These are phyloP conservation scores for Leptinotarsa rubiginosa DNA, from an alignment of 2,888 invertebrate genomes.

Conservation along the genomic window DNA sequence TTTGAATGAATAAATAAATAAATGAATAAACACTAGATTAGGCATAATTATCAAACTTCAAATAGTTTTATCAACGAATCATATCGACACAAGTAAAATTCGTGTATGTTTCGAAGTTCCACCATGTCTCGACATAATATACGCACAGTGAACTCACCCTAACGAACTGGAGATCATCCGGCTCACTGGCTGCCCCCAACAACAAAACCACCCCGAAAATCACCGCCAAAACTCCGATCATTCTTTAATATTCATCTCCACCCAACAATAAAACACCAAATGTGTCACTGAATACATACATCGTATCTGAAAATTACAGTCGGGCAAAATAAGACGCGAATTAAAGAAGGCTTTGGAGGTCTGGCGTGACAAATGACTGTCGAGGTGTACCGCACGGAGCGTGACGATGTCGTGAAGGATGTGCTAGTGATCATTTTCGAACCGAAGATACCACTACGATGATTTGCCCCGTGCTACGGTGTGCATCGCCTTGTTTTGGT, in stretches of 20 bases:
- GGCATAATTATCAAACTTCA: too few relatives aligned
- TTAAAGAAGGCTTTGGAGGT: slow-evolving; percentile 59
- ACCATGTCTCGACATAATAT: too few relatives aligned
- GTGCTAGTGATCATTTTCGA: neutral
- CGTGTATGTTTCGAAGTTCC: too few relatives aligned
- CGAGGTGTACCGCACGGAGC: slow-evolving; percentile 57
- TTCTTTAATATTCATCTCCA: slow-evolving; percentile 4
- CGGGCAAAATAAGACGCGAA: slow-evolving; percentile 48
- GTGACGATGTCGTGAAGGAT: slow-evolving; percentile 53
- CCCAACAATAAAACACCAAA: neutral
- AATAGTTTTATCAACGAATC: too few relatives aligned
- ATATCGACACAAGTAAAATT: too few relatives aligned
- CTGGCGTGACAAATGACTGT: slow-evolving; percentile 65
- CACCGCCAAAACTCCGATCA: neutral
- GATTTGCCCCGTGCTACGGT: neutral
- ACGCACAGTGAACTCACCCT: slow-evolving; percentile 18
- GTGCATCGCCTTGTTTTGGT: slow-evolving; percentile 12
- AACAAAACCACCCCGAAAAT: slow-evolving; percentile 4
- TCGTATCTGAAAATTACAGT: slow-evolving; percentile 21
- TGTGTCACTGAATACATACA: neutral
- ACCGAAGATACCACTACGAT: slow-evolving; percentile 6
- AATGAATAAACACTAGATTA: too few relatives aligned
- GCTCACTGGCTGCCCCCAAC: slow-evolving; percentile 12
- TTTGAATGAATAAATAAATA: too few relatives aligned
- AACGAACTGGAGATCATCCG: neutral